Base-by-base conservation (phyloP, 2,113 vertebrate genomes). In the Lichenostomus cassidix region DNA sequence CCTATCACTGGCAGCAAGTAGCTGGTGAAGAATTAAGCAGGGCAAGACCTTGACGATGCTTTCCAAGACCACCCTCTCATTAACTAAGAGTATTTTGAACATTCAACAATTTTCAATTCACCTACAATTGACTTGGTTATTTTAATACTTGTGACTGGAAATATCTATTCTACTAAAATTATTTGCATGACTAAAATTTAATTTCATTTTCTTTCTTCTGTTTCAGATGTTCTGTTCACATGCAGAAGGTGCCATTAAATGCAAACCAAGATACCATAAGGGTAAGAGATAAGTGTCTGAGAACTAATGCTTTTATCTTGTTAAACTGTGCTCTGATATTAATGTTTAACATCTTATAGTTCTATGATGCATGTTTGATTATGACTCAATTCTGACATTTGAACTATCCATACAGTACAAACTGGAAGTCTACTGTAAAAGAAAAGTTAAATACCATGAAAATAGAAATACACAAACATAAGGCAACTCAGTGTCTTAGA, bases 311-410 rank as follows among this genome's bases (percentile, higher is more conserved):
- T 77, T 88, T 94, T 83, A 63, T 90, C 75, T 83, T 90, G 39
- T 77, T 52, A 56, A 37, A 74, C 39, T 63, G 31, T 46, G 33
- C 70, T 59, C 67, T 70, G 37, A 79, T 42, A 83, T 95, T 95
- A 85, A 95, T 94, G 10, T 90, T 95, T 76, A 90, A 67, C 67
- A 17, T 85, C 3, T 91, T 73, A 58, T 15, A 59, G 70, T 92
- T 92, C 60, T 88, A 47, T 73, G 71, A 65, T 9, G 2, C 18
- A 44, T 55, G 12, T 75, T 91, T 41, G 64, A 70, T 90, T 90
- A 73, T 77, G 92, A 89, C 78, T 97, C 67, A 85, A 2, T 87
- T 53, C 85, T 91, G 82, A 83, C 50, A 55, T 73, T 73, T 88
- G 50, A 83, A 82, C 21, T 58, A 35, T 35, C 59, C 50, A 52